phyloP scores from a whole-genome alignment of 2,797 vertebrate genomes.

The Cuculus canorus region DNA sequence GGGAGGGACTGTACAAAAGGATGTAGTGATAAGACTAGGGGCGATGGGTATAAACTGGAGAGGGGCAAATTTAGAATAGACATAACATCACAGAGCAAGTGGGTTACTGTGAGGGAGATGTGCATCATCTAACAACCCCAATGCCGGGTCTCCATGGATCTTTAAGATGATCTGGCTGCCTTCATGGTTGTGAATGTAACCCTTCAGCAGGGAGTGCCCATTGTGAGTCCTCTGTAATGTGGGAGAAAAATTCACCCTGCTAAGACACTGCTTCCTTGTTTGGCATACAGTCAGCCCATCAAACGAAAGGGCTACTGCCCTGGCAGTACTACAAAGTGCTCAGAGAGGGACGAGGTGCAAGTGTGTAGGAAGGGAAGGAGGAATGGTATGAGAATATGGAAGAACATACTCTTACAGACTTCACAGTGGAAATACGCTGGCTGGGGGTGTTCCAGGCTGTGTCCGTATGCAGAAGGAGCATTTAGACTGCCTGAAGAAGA shows the following conservation, averaged over 20 bases:
- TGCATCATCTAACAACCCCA: not conserved
- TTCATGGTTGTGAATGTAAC: not conserved
- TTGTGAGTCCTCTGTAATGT: not conserved
- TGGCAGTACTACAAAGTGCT: not conserved
- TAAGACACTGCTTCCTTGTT: not conserved
- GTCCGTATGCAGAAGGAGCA: not conserved
- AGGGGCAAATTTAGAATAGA: too few species aligned
- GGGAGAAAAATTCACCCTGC: not conserved
- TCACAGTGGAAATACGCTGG: not conserved
- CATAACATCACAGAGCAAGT: not conserved
- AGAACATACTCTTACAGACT: not conserved
- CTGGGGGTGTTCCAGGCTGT: not conserved
- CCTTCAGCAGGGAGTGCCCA: fast-evolving
- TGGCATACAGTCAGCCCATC: not conserved
- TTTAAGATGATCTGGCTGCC: not conserved
- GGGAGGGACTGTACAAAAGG: too few species aligned
- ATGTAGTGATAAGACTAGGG: too few species aligned
- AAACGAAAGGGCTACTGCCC: not conserved
- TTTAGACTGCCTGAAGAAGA: not conserved
- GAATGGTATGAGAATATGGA: not conserved
- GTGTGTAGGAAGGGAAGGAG: not conserved
- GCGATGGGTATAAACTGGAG: too few species aligned
- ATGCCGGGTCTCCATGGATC: not conserved
- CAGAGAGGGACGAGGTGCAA: not conserved
- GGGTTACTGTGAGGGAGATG: not conserved